These are phyloP conservation scores for Embiotoca jacksoni DNA, from an alignment of 2,113 vertebrate species.

Conservation along the genomic window DNA sequence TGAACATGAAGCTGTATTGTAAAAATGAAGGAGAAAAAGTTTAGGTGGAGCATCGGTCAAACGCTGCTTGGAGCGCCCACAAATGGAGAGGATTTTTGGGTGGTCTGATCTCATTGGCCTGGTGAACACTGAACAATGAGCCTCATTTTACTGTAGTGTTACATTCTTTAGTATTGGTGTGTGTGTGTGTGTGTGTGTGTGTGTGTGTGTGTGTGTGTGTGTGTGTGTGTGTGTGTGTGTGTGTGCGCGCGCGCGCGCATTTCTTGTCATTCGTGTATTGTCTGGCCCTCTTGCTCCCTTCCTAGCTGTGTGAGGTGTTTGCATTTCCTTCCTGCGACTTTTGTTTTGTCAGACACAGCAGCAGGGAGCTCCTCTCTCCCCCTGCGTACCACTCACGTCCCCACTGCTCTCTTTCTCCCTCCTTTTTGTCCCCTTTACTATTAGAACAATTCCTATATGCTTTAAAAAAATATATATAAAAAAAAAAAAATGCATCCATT, in stretches of 20 bases:
- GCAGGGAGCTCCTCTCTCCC: slow-evolving; percentile 51
- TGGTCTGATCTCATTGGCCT: not conserved
- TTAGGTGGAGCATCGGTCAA: not conserved
- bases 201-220: slow-evolving; percentile 21
- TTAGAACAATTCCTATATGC: not conserved
- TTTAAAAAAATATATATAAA: no score
- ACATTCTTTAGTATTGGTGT: slow-evolving; percentile 33
- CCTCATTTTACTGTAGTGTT: not conserved
- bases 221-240: slow-evolving; percentile 25
- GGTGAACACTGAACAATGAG: not conserved
- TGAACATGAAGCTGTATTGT: not conserved
- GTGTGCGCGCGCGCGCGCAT: not conserved
- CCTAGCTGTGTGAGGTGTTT: slow-evolving; percentile 55
- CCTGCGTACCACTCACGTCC: slow-evolving; percentile 28
- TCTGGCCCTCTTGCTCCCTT: slow-evolving; percentile 36
- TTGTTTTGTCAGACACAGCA: slow-evolving; percentile 60
- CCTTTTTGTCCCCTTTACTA: not conserved
- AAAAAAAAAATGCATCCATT: not conserved
- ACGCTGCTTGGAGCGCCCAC: not conserved
- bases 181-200: slow-evolving; percentile 17
- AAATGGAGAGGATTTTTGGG: not conserved
- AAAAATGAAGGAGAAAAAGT: no score
- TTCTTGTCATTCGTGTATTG: slow-evolving; percentile 51
- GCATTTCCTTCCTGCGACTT: slow-evolving; percentile 72
- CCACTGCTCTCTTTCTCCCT: slow-evolving; percentile 23